Conservation (phyloP, 1,140 invertebrate species). For the Copidosoma floridanum region DNA sequence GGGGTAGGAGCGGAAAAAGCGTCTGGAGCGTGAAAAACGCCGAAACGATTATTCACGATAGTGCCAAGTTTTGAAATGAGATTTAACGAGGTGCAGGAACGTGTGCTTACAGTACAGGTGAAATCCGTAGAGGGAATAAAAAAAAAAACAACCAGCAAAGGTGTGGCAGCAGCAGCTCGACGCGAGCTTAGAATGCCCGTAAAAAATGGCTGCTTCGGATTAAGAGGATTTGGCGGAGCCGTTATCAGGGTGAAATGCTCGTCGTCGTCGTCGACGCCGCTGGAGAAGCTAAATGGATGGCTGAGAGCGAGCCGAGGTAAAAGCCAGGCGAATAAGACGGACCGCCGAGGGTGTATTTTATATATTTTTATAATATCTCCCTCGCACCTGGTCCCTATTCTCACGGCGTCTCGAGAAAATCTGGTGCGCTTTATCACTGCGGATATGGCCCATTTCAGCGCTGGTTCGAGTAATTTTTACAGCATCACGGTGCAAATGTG, state of each 20-base stretch:
- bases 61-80: constrained; percentile 19
- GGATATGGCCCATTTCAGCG: background rate
- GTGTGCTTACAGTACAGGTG: background rate
- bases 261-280: constrained; percentile 3
- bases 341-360: background rate
- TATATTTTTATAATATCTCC: constrained; percentile 4
- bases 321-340: background rate
- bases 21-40: background rate
- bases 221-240: constrained; percentile 31
- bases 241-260: constrained; percentile 30
- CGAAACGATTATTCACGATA: constrained; percentile 18
- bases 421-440: background rate
- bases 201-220: constrained; percentile 35
- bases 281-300: constrained; percentile 16
- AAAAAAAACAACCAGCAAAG: too few species aligned
- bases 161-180: too few species aligned
- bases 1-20: too few species aligned
- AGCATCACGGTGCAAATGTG: too few species aligned
- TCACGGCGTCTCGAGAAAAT: too few species aligned
- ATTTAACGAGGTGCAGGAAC: constrained; percentile 20
- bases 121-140: constrained; percentile 30
- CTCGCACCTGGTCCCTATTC: too few species aligned
- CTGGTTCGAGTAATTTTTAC: too few species aligned
- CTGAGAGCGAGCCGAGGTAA: background rate
- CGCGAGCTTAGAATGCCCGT: constrained; percentile 26